These are phyloP conservation scores for Rostratula benghalensis DNA, from an alignment of 2,113 vertebrate genomes.

Conservation along the genomic window DNA sequence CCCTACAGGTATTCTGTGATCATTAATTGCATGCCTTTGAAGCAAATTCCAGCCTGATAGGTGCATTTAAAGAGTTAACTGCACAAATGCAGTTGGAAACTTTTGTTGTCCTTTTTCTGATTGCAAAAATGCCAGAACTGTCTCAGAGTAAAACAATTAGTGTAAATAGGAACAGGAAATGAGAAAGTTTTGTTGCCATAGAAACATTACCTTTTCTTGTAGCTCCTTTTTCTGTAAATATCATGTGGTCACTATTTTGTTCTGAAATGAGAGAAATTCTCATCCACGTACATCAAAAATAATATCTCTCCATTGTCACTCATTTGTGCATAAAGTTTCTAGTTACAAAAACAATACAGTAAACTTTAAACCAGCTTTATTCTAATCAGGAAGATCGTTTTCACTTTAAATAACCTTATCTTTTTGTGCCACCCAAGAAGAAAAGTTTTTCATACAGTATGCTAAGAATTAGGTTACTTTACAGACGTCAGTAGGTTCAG, in stretches of 20 bases:
- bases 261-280: background rate
- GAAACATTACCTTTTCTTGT: background rate
- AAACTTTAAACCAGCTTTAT: background rate
- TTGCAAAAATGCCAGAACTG: background rate
- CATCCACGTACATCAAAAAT: background rate
- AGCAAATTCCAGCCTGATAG: background rate
- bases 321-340: background rate
- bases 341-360: background rate
- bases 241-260: accelerated
- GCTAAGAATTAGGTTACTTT: background rate
- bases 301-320: background rate
- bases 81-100: background rate
- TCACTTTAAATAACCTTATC: background rate
- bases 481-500: background rate
- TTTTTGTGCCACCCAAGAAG: background rate
- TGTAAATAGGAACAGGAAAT: background rate
- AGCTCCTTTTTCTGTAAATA: background rate
- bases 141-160: background rate
- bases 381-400: background rate
- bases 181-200: background rate
- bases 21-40: background rate
- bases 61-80: background rate
- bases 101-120: background rate
- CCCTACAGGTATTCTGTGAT: background rate
- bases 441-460: background rate